Base-by-base conservation (phyloP, 2,113 vertebrate species). In the Pygathrix nemaeus region DNA sequence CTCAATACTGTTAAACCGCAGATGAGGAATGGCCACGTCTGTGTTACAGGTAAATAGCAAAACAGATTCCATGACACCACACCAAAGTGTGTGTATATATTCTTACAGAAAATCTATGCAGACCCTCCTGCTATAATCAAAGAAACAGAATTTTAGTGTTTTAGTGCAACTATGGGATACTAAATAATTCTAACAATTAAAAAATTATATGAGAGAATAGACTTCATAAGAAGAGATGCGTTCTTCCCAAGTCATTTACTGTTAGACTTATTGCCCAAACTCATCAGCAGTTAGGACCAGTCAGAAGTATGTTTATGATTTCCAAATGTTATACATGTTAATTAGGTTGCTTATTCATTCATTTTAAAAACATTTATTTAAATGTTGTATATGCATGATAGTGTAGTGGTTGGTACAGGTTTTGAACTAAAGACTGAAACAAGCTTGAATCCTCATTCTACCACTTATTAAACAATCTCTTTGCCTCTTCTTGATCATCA, bases 151-250 rank as follows among this genome's bases (percentile, higher is more conserved):
- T 45, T 85, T 88, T 45, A 90, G 27, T 90, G 59, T 27, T 70
- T 85, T 72, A 61, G 27, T 52, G 27, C 32, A 88, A 59, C 5
- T 20, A 57, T 45, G 52, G 85, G 32, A 82, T 57, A 25, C 3
- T 57, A 45, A 93, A 57, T 52, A 86, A 68, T 86, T 82, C 57
- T 88, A 92, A 61, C 52, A 92, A 82, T 78, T 75, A 45, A 87
- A 93, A 75, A 88, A 16, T 73, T 50, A 45, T 18, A 57, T 25
- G 23, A 59, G 32, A 73, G 8, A 45, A 48, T 48, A 35, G 21
- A 68, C 3, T 16, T 68, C 16, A 17, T 66, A 45, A 35, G 38
- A 90, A n/a, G 43, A 13, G 27, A 40, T 21, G 59, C 59, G 50
- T 79, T 93, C 25, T 70, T 68, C 68, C 16, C 5, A 48, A 43